Evolutionary conservation across 2,113 vertebrate genomes (phyloP).

Genomic region (Phyllostomus hastatus): DNA sequence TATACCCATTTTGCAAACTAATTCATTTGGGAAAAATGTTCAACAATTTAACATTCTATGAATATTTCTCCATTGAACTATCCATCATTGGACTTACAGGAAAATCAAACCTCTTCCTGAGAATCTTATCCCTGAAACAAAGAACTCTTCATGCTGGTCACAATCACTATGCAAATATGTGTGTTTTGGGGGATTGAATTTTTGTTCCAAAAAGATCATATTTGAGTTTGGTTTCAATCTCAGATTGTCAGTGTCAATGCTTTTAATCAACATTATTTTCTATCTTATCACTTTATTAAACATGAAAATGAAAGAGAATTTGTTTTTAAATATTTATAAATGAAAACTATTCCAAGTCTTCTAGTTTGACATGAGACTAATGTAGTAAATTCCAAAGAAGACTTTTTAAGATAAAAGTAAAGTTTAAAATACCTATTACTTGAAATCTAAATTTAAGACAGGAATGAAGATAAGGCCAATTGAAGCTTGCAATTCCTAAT

Average conservation of each 20-base stretch:
- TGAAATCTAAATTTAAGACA: slow-evolving; percentile 45
- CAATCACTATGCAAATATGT: background rate
- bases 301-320: background rate
- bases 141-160: background rate
- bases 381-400: background rate
- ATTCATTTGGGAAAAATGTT: background rate
- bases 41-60: background rate
- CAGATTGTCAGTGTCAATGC: background rate
- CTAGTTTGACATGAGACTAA: background rate
- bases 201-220: background rate
- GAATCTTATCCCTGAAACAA: background rate
- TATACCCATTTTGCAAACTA: background rate
- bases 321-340: background rate
- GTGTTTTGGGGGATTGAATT: background rate
- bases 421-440: background rate
- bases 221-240: slow-evolving; percentile 4
- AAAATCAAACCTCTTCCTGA: background rate
- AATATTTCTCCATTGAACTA: background rate
- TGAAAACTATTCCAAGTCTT: background rate
- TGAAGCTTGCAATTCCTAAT: background rate
- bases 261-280: background rate
- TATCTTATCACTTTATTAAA: background rate
- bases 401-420: background rate
- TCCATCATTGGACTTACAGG: background rate
- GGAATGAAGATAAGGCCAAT: background rate